Conservation (phyloP, 2,113 vertebrate species). For the Murina feae region DNA sequence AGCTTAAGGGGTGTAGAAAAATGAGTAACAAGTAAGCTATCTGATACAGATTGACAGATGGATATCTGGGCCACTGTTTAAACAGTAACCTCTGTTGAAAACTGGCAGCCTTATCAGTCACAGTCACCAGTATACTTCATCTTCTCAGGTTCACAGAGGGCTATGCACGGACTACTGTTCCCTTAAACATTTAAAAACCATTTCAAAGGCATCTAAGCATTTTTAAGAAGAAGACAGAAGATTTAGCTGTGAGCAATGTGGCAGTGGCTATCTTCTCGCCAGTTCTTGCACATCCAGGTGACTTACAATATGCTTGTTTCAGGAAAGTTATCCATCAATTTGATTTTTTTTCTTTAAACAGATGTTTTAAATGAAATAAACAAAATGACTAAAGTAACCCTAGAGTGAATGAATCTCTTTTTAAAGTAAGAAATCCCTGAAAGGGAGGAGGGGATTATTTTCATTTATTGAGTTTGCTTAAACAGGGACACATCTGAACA, state of each 20-base stretch:
- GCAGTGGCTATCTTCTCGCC: neutral
- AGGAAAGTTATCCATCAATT: neutral
- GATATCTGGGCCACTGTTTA: neutral
- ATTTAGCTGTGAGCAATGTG: neutral
- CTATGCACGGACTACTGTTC: neutral
- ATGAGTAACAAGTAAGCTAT: slow-evolving; percentile 42
- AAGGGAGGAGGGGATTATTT: neutral
- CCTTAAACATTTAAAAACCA: slow-evolving; percentile 8
- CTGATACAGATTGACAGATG: slow-evolving; percentile 12
- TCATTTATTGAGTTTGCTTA: neutral
- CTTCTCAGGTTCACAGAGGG: neutral
- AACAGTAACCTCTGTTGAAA: slow-evolving; percentile 42
- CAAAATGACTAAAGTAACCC: slow-evolving; percentile 23
- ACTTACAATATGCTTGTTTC: neutral
- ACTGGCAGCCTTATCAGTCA: slow-evolving; percentile 22
- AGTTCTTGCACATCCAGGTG: neutral
- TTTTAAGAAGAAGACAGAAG: neutral
- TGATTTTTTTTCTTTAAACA: neutral
- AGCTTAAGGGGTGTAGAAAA: neutral
- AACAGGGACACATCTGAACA: neutral
- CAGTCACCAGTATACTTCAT: slow-evolving; percentile 4
- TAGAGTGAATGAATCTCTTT: neutral
- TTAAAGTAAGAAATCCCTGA: neutral
- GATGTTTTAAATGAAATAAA: neutral
- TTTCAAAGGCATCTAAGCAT: slow-evolving; percentile 1